These are phyloP conservation scores for Planiliza haematocheilus DNA, from an alignment of 2,113 vertebrate species.

Conservation along the genomic window DNA sequence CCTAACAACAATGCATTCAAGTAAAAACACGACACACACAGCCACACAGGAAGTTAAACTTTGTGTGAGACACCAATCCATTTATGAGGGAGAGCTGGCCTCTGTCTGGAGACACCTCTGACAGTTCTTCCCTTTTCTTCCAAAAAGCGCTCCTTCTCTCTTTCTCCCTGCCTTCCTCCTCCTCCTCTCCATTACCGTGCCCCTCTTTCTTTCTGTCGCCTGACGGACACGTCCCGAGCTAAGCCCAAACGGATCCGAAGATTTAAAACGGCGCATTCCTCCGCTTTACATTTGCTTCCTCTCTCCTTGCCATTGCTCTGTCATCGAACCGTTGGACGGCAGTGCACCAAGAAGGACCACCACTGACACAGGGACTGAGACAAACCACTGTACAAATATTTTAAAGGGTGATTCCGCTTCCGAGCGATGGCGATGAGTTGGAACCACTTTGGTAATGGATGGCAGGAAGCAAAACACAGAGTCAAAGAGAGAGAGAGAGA, in stretches of 20 bases:
- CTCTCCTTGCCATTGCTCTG: slow-evolving; percentile 2
- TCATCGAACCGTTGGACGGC: not conserved
- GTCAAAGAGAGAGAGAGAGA: too few relatives aligned
- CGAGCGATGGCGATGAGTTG: too few relatives aligned
- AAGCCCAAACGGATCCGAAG: slow-evolving; percentile 43
- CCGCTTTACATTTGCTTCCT: slow-evolving; percentile 48
- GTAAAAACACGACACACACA: slow-evolving; percentile 1
- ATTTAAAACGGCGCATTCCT: slow-evolving; percentile 57
- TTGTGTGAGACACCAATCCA: slow-evolving; percentile 41
- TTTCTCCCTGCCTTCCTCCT: not conserved
- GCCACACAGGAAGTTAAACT: slow-evolving; percentile 28
- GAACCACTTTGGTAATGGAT: too few relatives aligned
- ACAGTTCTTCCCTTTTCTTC: slow-evolving; percentile 46
- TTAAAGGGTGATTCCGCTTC: not conserved
- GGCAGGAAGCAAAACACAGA: too few relatives aligned
- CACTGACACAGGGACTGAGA: not conserved
- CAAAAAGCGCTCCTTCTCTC: not conserved
- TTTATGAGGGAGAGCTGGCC: slow-evolving; percentile 48
- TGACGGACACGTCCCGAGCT: slow-evolving; percentile 46
- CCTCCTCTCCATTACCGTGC: not conserved
- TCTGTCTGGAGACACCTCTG: slow-evolving; percentile 45
- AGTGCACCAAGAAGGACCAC: not conserved
- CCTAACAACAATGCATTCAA: not conserved
- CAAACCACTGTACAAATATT: not conserved
- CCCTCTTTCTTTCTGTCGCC: slow-evolving; percentile 5